Percentiles rank a stretch among this genome's conserved stretches.
These are phyloP conservation scores for Plectropomus leopardus DNA, from an alignment of 2,113 vertebrate genomes.

Conservation along the genomic window DNA sequence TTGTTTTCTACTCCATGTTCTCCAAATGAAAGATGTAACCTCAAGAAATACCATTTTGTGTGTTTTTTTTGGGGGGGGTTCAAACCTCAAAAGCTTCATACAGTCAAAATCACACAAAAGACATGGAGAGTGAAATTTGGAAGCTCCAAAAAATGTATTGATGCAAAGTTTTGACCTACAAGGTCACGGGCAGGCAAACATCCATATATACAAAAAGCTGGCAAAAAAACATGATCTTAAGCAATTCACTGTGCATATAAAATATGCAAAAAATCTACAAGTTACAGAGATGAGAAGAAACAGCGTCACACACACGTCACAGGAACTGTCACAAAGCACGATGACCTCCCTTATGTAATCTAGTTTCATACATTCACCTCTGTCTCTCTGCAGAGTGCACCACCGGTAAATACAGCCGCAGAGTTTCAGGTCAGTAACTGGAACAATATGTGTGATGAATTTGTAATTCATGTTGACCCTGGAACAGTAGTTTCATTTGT, in stretches of 20 bases:
- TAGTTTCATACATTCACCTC: neutral
- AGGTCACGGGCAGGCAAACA: neutral
- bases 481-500: neutral
- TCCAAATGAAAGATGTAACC: too few species aligned
- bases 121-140: neutral
- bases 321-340: neutral
- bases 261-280: neutral
- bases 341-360: neutral
- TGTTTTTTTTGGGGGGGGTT: neutral
- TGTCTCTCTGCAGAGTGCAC: constrained; percentile 84
- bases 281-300: neutral
- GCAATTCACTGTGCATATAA: neutral
- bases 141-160: neutral
- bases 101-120: neutral
- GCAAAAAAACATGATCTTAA: neutral
- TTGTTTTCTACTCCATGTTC: neutral
- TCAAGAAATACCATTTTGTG: neutral
- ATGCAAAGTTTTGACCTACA: neutral
- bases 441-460: neutral
- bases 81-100: neutral
- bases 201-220: neutral
- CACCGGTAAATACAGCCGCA: constrained; percentile 87
- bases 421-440: constrained; percentile 91
- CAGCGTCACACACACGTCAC: neutral
- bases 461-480: neutral